Percentiles rank a stretch among this genome's conserved stretches.
phyloP scores from a whole-genome alignment of 2,888 invertebrate species.

The Idaea straminata region DNA sequence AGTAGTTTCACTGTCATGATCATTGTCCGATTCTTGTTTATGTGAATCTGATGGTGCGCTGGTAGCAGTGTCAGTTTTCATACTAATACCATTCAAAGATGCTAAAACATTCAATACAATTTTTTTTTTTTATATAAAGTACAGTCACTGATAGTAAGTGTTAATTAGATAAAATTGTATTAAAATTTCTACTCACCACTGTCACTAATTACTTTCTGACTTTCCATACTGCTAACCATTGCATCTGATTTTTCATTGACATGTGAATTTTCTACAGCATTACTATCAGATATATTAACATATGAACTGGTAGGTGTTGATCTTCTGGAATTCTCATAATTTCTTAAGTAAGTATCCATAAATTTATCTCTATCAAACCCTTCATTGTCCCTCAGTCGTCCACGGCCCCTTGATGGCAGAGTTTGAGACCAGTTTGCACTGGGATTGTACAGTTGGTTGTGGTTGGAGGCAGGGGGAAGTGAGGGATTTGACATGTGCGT shows the following conservation, averaged over 20 bases:
- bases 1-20: constrained; percentile 60
- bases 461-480: constrained; percentile 71
- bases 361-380: constrained; percentile 71
- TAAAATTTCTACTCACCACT: constrained; percentile 46
- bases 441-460: constrained; percentile 54
- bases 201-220: constrained; percentile 48
- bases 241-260: constrained; percentile 44
- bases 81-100: constrained; percentile 58
- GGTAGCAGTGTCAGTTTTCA: constrained; percentile 40
- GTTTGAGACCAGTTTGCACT: constrained; percentile 82
- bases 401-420: constrained; percentile 83
- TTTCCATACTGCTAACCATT: constrained; percentile 48
- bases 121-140: constrained; percentile 11
- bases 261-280: constrained; percentile 44
- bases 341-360: constrained; percentile 61
- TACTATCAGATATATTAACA: constrained; percentile 64
- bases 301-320: constrained; percentile 72
- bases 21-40: constrained; percentile 49
- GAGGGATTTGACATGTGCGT: constrained; percentile 58
- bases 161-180: constrained; percentile 1
- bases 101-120: constrained; percentile 38
- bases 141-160: background rate
- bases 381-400: constrained; percentile 80
- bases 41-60: constrained; percentile 44
- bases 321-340: constrained; percentile 63